phyloP scores from a whole-genome alignment of 2,797 vertebrate genomes.

The Glyptemys insculpta region DNA sequence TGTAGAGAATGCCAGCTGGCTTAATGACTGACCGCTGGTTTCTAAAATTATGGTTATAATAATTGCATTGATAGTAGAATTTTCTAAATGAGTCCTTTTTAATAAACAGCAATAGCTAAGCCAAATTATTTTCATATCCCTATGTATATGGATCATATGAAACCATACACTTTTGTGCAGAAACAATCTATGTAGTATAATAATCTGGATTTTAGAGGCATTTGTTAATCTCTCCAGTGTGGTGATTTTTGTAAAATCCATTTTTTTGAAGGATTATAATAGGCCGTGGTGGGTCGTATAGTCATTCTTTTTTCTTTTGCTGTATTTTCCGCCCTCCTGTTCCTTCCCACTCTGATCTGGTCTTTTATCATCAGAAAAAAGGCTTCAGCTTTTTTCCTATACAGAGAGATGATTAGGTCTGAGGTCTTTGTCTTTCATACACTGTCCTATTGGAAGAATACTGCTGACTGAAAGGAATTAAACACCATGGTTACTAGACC shows the following conservation, averaged over 20 bases:
- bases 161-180: neutral
- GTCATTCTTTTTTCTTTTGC: neutral
- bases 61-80: neutral
- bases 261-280: neutral
- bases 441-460: neutral
- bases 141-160: accelerated
- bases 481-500: slow-evolving; percentile 19
- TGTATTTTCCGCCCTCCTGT: neutral
- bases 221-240: neutral
- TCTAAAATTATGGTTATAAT: neutral
- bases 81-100: neutral
- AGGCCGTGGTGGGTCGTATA: neutral
- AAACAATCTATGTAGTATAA: neutral
- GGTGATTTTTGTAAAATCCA: neutral
- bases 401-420: neutral
- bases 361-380: neutral
- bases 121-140: neutral
- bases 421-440: neutral
- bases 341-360: neutral
- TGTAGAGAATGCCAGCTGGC: neutral
- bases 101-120: neutral
- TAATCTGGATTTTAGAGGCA: neutral
- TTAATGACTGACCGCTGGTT: neutral
- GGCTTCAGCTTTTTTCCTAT: neutral
- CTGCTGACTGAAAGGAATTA: slow-evolving; percentile 50